Evolutionary conservation across 1,140 invertebrate species (phyloP), one percentile per base, ranked within the genome.

Genomic region (Diploscapter pachys): DNA sequence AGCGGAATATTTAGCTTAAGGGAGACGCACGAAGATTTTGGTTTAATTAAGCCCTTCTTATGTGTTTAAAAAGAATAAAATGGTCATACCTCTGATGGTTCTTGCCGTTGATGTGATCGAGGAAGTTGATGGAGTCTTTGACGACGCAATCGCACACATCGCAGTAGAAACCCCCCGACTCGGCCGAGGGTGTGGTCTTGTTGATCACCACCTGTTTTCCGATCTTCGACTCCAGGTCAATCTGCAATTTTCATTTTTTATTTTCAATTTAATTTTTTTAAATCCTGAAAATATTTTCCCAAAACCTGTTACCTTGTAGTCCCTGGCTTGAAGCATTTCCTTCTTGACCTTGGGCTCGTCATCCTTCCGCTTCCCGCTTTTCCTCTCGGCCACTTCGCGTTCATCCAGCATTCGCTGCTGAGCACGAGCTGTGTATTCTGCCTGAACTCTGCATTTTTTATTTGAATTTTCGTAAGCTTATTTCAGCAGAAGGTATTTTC

Each of bases 111-210:
- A 99, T 98, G 85, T 99, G 96, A 85, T 99, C 96, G 78, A 99
- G 87, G 84, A 98, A 99, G 86, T 99, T 99, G 63, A 98, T 98
- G 0, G 96, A 98, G 88, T 99, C 96, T 88, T 99, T 99, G 3
- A 99, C 95, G 78, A 98, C 94, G 89, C 96, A 99, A 86, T 99
- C 96, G 86, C 96, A 99, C 0, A 98, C 96, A 91, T 99, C 98
- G 87, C 96, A 99, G 85, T 98, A 98, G 86, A 97, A 99, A 4
- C 96, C 96, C 80, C 95, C 96, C 77, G 93, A 93, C 88, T 97
- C 93, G 48, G 94, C 94, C 1, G 93, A 92, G 65, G 95, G 94
- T 72, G 95, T 98, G 79, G 95, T 96, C 88, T 98, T 98, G 78
- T 94, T 98, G 69, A 99, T 96, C 13, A 99, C 95, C 69, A 95